Conservation (phyloP, 2,797 vertebrate species). For the Odontamblyopus lacepedii region DNA sequence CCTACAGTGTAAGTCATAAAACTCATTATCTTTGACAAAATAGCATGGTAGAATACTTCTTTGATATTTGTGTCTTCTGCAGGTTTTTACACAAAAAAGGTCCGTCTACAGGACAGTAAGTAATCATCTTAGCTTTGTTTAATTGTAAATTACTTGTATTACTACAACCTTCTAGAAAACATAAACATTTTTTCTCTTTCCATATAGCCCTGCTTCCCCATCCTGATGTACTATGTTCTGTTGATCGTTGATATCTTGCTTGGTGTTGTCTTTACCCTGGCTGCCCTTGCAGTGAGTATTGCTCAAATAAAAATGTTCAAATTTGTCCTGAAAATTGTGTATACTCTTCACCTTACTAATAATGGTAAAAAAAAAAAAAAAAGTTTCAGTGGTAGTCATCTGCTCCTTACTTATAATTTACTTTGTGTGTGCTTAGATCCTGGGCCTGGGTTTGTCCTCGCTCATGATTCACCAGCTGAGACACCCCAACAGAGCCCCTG, state of each 20-base stretch:
- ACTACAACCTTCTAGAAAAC: background rate
- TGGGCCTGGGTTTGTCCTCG: constrained; percentile 55
- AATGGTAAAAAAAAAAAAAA: too few species aligned
- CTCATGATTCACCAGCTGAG: constrained; percentile 58
- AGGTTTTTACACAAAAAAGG: fast-evolving
- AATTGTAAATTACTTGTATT: background rate
- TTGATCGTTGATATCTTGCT: background rate
- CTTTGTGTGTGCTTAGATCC: constrained; percentile 35
- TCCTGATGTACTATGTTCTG: background rate
- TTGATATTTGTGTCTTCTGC: background rate
- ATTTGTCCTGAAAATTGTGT: background rate
- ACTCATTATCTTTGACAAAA: background rate
- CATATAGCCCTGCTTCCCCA: constrained; percentile 54
- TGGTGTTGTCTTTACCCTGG: constrained; percentile 33
- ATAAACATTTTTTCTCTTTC: background rate
- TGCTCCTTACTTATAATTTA: background rate
- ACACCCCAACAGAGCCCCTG: background rate
- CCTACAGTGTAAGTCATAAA: background rate
- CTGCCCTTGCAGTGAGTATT: constrained; percentile 49
- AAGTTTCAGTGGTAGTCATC: too few species aligned
- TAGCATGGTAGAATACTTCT: too few species aligned
- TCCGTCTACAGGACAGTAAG: constrained; percentile 26
- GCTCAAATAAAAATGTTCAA: background rate
- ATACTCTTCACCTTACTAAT: too few species aligned
- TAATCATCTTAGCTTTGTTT: background rate